Evolutionary conservation across 2,113 vertebrate genomes (phyloP).

Genomic region (Misgurnus mizolepis): DNA sequence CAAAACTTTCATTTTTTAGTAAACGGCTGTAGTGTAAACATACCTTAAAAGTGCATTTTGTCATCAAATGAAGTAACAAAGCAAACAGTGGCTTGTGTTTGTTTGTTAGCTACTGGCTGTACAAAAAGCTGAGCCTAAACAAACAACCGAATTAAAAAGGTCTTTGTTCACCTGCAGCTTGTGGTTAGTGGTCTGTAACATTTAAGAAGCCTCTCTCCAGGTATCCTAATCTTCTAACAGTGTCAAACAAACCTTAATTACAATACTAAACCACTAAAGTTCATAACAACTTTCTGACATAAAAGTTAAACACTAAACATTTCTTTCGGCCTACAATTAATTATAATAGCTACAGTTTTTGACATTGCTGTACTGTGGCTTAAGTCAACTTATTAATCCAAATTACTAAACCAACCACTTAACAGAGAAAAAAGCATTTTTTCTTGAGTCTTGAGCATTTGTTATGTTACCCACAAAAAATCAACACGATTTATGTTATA

Average conservation of each 20-base stretch:
- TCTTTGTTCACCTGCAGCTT: constrained; percentile 30
- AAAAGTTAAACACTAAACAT: neutral
- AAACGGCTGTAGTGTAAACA: no score
- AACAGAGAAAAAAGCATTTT: constrained; percentile 67
- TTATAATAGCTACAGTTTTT: constrained; percentile 24
- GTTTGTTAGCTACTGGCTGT: constrained; percentile 51
- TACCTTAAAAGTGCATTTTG: constrained; percentile 3
- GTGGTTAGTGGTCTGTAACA: neutral
- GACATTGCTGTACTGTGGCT: no score
- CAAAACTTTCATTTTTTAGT: no score
- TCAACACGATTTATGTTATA: constrained; percentile 53
- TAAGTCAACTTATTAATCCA: constrained; percentile 57
- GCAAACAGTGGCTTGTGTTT: constrained; percentile 55
- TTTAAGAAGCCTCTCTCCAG: neutral
- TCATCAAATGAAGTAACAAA: constrained; percentile 48
- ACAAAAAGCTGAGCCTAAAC: constrained; percentile 49
- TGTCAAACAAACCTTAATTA: neutral
- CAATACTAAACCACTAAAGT: neutral
- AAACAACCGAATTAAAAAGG: constrained; percentile 43
- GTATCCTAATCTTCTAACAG: constrained; percentile 13
- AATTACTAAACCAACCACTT: constrained; percentile 59
- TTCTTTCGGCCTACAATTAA: constrained; percentile 15
- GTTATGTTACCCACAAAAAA: constrained; percentile 53
- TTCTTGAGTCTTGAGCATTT: constrained; percentile 62
- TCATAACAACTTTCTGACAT: no score